Percentiles rank a stretch among this genome's conserved stretches.
phyloP scores from a whole-genome alignment of 2,888 invertebrate genomes.

The Troides oblongomaculatus region DNA sequence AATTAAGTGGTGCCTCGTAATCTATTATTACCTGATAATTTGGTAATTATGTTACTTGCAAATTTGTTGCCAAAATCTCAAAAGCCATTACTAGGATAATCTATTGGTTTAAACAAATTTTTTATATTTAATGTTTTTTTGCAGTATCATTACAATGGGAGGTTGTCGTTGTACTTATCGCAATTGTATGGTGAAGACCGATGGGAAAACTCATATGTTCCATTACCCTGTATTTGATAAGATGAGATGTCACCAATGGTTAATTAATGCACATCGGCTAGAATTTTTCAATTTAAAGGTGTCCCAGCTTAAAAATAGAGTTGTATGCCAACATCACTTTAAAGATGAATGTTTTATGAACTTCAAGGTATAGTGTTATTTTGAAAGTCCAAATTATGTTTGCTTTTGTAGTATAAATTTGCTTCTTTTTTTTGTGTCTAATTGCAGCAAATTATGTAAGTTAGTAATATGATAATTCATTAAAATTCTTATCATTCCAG shows the following conservation, averaged over 20 bases:
- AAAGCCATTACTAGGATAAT: too few species aligned
- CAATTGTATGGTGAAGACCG: slow-evolving; percentile 74
- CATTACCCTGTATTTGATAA: slow-evolving; percentile 82
- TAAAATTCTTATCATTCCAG: slow-evolving; percentile 47
- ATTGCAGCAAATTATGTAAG: background rate
- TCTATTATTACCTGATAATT: too few species aligned
- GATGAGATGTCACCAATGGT: slow-evolving; percentile 80
- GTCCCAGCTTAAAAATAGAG: slow-evolving; percentile 81
- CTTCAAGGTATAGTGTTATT: slow-evolving; percentile 55
- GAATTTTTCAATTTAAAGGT: slow-evolving; percentile 77
- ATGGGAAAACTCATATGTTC: slow-evolving; percentile 79
- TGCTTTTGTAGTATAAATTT: background rate
- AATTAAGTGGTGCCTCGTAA: too few species aligned
- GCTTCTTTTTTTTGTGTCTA: background rate
- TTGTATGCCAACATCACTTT: slow-evolving; percentile 81
- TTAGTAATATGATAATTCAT: background rate
- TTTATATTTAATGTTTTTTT: background rate
- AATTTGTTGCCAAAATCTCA: too few species aligned
- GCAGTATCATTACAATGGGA: slow-evolving; percentile 64
- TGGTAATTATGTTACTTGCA: too few species aligned
- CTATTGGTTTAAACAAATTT: background rate
- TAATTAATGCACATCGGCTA: slow-evolving; percentile 74
- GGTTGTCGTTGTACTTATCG: slow-evolving; percentile 81
- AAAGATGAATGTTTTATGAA: slow-evolving; percentile 77
- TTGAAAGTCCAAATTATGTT: background rate